Evolutionary conservation across 1,140 invertebrate genomes (phyloP), one percentile per base, ranked within the genome.

Genomic region (Harpegnathos saltator): DNA sequence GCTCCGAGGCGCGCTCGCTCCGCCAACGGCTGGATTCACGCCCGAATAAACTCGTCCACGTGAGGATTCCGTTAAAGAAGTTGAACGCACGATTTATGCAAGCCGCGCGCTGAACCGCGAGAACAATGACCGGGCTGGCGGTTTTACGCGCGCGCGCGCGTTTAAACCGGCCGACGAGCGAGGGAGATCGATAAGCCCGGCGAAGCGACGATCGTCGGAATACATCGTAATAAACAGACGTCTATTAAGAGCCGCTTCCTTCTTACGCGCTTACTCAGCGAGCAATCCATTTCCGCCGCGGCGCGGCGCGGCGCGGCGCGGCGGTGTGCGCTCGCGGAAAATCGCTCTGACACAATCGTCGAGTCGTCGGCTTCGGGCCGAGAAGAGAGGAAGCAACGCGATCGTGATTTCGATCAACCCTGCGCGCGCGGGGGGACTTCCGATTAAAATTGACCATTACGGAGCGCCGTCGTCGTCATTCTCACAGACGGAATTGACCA

Each of bases 31-130:
- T 75, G 61, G 59, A 75, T 62, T 75, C 61, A 75, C 59, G 73
- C 59, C 44, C 73, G 73, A 75, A 75, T 75, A 75, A 75, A 75
- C 73, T 65, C 73, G 73, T 75, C 59, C 73, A 65, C 59, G 73
- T 75, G 61, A 75, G 44, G 73, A 75, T 75, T 65, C n/a, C 59
- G 59, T 75, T 75, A 75, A 75, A 65, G 61, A 75, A 33, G 59
- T 75, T 65, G 48, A 75, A 75, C 59, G 44, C 50, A 75, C 59
- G 58, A 75, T 75, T 75, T 75, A 75, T 52, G 73, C 73, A 75
- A 65, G 48, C 73, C 44, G 65, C 44, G 65, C 24, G 59, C 38
- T 44, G 38, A 44, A 44, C 38, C 26, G 59, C 26, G 26, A 75
- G 73, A 75, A 75, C 73, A 75, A 75, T 75, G 59, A 75, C 73